A percentile compares a stretch with the other conserved stretches of the same genome.
phyloP scores from a whole-genome alignment of 1,140 invertebrate genomes.

The Brachystomella parvula region DNA sequence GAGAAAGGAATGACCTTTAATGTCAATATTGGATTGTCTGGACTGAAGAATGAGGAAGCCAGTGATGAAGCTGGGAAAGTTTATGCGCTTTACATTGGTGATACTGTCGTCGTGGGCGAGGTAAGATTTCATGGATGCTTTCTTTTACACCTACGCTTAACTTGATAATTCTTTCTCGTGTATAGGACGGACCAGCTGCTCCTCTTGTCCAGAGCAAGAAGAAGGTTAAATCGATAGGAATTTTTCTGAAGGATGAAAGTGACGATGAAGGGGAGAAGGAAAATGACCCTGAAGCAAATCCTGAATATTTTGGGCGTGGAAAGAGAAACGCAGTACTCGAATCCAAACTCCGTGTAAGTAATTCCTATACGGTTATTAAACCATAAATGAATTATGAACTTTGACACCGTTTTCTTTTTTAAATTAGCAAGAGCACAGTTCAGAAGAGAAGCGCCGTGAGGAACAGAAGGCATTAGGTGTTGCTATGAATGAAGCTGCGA shows the following conservation, averaged over 20 bases:
- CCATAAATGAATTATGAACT: neutral
- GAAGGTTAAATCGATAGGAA: constrained; percentile 91
- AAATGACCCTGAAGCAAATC: constrained; percentile 49
- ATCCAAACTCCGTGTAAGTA: constrained; percentile 74
- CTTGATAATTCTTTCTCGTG: constrained; percentile 19
- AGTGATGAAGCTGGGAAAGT: constrained; percentile 77
- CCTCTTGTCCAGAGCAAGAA: constrained; percentile 88
- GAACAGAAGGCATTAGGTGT: constrained; percentile 92
- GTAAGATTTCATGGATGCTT: constrained; percentile 42
- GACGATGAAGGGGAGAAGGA: constrained; percentile 73
- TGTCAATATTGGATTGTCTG: constrained; percentile 87
- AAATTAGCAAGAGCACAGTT: constrained; percentile 71
- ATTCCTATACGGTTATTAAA: neutral
- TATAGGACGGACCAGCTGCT: constrained; percentile 65
- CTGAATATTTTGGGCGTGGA: constrained; percentile 65
- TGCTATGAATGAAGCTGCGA: constrained; percentile 83
- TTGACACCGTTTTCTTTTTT: constrained; percentile 18
- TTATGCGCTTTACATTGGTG: constrained; percentile 92
- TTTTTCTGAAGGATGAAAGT: constrained; percentile 80
- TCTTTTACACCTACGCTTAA: neutral
- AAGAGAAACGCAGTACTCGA: constrained; percentile 90
- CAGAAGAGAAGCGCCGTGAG: constrained; percentile 93
- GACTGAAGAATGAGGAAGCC: constrained; percentile 71
- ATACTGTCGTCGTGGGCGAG: constrained; percentile 91
- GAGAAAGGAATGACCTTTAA: constrained; percentile 97